Evolutionary conservation across 2,888 invertebrate species (phyloP).

Genomic region (Polyommatus icarus): DNA sequence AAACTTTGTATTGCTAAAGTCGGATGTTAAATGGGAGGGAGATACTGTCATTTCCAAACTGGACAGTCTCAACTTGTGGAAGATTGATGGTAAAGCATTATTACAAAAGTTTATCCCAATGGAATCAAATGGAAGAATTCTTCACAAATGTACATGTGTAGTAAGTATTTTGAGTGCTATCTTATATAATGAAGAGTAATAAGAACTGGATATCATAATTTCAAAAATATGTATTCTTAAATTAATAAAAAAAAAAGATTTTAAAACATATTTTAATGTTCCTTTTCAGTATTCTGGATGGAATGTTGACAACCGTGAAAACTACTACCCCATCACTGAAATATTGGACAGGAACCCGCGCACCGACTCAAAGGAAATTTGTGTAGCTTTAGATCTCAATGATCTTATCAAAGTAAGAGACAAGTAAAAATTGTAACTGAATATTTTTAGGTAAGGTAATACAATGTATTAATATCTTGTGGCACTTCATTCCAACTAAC

Average conservation of each 20-base stretch:
- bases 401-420: conserved; percentile 79
- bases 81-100: conserved; percentile 84
- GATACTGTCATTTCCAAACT: conserved; percentile 75
- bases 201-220: background rate
- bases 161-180: conserved; percentile 58
- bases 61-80: conserved; percentile 84
- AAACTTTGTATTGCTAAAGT: conserved; percentile 83
- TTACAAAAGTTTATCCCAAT: conserved; percentile 84
- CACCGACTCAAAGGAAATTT: conserved; percentile 78
- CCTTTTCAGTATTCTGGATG: conserved; percentile 81
- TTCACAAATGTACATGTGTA: conserved; percentile 83
- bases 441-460: conserved; percentile 73
- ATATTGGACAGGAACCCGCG: conserved; percentile 76
- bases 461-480: conserved; percentile 65
- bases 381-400: conserved; percentile 77
- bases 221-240: no score
- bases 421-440: conserved; percentile 73
- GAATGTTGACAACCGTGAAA: conserved; percentile 81
- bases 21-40: conserved; percentile 82
- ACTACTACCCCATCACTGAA: conserved; percentile 81
- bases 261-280: conserved; percentile 33
- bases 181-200: background rate
- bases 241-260: background rate
- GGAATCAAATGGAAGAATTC: conserved; percentile 78
- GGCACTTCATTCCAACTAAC: conserved; percentile 77